These are phyloP conservation scores for Sorex maritimensis DNA, from an alignment of 2,797 vertebrate species.

Conservation along the genomic window DNA sequence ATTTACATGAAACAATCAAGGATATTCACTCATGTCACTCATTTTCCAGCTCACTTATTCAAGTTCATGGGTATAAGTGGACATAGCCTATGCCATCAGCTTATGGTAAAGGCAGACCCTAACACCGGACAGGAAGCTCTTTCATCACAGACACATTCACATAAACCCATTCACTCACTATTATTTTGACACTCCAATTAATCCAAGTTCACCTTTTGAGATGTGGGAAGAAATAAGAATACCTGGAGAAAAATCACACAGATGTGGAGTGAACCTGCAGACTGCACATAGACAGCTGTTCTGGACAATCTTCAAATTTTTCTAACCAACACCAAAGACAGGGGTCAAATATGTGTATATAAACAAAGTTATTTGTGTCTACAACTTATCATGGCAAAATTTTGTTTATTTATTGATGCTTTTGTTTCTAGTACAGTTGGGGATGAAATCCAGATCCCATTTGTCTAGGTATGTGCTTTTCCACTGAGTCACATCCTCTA, in stretches of 20 bases:
- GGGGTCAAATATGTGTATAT: no score
- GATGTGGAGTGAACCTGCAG: background rate
- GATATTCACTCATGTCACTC: background rate
- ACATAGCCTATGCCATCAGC: background rate
- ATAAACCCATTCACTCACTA: background rate
- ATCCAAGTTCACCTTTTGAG: background rate
- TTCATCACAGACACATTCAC: background rate
- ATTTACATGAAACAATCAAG: background rate
- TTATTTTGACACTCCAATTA: background rate
- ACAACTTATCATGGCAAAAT: no score
- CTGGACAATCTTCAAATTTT: no score
- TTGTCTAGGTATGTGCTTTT: no score
- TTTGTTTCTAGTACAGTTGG: no score
- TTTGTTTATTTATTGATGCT: no score
- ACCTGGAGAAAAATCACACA: background rate
- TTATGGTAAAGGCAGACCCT: background rate
- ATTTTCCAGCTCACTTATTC: background rate
- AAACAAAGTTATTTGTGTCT: no score
- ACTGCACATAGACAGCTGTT: background rate
- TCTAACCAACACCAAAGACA: no score
- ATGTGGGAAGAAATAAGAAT: no score
- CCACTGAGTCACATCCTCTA: no score
- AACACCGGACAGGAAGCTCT: background rate
- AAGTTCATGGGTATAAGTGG: background rate
- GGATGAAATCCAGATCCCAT: no score